Percentiles rank a stretch among this genome's conserved stretches.
These are phyloP conservation scores for Xiphorhynchus elegans DNA, from an alignment of 2,113 vertebrate genomes.

Conservation along the genomic window DNA sequence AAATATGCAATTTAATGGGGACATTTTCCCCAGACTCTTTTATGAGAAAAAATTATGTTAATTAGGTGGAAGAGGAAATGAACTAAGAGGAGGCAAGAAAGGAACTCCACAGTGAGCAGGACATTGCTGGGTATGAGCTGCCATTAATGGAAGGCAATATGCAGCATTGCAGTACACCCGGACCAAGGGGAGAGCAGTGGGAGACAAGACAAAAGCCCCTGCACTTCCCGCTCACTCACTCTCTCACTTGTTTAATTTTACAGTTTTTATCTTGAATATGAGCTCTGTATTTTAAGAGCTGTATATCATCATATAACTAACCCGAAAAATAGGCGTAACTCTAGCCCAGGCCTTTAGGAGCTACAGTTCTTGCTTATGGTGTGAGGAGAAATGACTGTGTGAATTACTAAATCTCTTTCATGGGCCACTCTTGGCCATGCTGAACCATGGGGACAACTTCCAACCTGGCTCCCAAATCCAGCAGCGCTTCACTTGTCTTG, in stretches of 20 bases:
- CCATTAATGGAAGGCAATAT: neutral
- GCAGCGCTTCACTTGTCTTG: neutral
- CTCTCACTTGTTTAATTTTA: neutral
- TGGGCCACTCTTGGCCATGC: neutral
- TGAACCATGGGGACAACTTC: neutral
- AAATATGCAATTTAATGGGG: neutral
- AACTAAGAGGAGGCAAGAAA: neutral
- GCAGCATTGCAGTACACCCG: neutral
- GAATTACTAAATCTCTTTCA: neutral
- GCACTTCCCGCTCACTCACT: neutral
- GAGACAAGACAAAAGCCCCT: neutral
- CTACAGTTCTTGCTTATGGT: neutral
- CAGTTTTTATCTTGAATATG: fast-evolving
- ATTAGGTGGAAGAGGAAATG: neutral
- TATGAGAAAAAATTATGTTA: neutral
- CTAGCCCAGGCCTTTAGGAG: neutral
- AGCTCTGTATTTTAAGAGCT: neutral
- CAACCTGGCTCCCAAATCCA: neutral
- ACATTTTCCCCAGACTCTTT: neutral
- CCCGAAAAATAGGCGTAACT: neutral
- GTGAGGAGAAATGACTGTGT: neutral
- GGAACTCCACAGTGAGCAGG: neutral
- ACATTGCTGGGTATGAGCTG: neutral
- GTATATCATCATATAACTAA: neutral
- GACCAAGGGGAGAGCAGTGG: neutral